phyloP scores from a whole-genome alignment of 2,113 vertebrate genomes.

The Corythoichthys haematopterus region DNA sequence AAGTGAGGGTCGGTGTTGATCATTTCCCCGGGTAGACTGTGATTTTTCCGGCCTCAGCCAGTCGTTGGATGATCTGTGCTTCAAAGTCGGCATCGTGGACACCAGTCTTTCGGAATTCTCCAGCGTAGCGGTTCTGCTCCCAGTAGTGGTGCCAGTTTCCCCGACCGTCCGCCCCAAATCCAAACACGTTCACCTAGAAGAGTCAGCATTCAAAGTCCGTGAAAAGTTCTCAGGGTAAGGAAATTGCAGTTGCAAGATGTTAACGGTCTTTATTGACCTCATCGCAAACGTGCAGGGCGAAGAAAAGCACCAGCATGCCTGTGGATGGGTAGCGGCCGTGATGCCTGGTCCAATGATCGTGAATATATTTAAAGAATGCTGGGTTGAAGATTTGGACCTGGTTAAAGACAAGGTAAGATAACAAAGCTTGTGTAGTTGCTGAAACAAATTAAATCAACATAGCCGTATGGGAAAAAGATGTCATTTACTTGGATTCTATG shows the following conservation, averaged over 20 bases:
- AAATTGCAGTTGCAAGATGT: not conserved
- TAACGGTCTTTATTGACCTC: slow-evolving; percentile 73
- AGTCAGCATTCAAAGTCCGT: not conserved
- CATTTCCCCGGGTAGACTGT: slow-evolving; percentile 90
- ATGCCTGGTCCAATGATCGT: slow-evolving; percentile 91
- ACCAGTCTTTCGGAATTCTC: slow-evolving; percentile 93
- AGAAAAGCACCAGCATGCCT: slow-evolving; percentile 95
- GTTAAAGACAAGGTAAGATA: not conserved
- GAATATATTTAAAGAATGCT: slow-evolving; percentile 98
- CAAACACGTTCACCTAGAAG: slow-evolving; percentile 92
- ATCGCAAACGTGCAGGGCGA: slow-evolving; percentile 92
- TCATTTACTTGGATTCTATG: not conserved
- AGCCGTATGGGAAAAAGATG: not conserved
- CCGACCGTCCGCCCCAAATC: slow-evolving; percentile 89
- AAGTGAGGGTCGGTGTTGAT: not conserved
- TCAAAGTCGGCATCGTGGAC: slow-evolving; percentile 95
- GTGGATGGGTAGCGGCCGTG: slow-evolving; percentile 98
- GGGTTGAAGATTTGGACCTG: slow-evolving; percentile 99
- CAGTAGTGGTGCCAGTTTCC: slow-evolving; percentile 99
- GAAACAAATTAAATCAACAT: not conserved
- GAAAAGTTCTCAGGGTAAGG: not conserved
- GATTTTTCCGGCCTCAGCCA: slow-evolving; percentile 87
- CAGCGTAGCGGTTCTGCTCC: slow-evolving; percentile 95
- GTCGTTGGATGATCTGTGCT: slow-evolving; percentile 87
- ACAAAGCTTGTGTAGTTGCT: not conserved